Evolutionary conservation across 2,113 vertebrate species (phyloP).

Genomic region (Salvelinus namaycush): DNA sequence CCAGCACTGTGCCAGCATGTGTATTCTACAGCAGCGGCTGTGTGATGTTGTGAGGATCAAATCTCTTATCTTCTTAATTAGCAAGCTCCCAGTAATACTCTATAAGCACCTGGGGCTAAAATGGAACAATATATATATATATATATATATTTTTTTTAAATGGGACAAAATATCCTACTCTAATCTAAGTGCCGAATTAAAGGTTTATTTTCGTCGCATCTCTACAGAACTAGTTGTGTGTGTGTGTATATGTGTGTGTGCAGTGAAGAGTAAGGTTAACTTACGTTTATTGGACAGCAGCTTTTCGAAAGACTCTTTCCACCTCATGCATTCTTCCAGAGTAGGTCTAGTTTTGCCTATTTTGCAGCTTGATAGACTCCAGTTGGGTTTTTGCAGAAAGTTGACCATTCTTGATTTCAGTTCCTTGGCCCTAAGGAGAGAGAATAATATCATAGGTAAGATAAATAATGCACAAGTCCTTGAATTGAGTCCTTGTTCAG

Average conservation of each 20-base stretch:
- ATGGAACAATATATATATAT: too few relatives aligned
- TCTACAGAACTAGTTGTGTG: neutral
- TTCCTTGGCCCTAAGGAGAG: slow-evolving; percentile 81
- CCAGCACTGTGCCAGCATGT: neutral
- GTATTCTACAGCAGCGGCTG: neutral
- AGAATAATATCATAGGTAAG: slow-evolving; percentile 22
- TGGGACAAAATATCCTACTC: too few relatives aligned
- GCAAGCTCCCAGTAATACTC: neutral
- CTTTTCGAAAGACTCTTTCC: slow-evolving; percentile 89
- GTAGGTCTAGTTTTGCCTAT: slow-evolving; percentile 76
- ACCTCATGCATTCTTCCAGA: slow-evolving; percentile 82
- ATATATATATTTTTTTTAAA: too few relatives aligned
- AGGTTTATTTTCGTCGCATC: neutral
- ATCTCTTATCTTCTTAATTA: neutral
- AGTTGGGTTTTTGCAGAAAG: slow-evolving; percentile 82
- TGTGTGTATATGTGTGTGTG: neutral
- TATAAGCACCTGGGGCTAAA: neutral
- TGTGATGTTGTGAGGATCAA: neutral
- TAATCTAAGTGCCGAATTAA: too few relatives aligned
- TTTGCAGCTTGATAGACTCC: slow-evolving; percentile 63
- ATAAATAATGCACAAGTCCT: neutral
- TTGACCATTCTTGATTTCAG: slow-evolving; percentile 84
- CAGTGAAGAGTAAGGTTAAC: slow-evolving; percentile 45
- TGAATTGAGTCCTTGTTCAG: neutral
- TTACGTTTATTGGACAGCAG: slow-evolving; percentile 92